phyloP scores from a whole-genome alignment of 2,888 invertebrate species.

The Diarsia mendica region DNA sequence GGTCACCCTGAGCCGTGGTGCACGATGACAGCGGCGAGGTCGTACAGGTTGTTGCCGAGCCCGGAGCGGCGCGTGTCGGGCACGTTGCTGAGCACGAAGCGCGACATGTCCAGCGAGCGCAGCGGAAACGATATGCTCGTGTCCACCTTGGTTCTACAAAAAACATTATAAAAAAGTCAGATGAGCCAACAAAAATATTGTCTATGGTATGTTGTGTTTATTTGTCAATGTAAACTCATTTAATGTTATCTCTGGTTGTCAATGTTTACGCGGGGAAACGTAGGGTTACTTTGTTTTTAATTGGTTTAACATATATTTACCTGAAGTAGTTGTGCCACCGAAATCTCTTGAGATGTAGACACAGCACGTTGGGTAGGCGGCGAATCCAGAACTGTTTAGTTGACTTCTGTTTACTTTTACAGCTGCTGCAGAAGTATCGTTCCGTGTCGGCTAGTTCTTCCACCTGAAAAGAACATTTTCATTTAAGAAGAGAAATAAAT shows the following conservation, averaged over 20 bases:
- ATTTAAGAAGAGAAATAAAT: not conserved
- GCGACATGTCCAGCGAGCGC: conserved; percentile 94
- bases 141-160: conserved; percentile 93
- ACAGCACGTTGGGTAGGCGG: conserved; percentile 94
- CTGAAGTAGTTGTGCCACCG: conserved; percentile 95
- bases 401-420: conserved; percentile 95
- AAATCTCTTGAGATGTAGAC: conserved; percentile 95
- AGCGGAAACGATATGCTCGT: conserved; percentile 94
- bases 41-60: conserved; percentile 92
- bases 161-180: not conserved
- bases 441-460: conserved; percentile 96
- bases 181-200: not conserved
- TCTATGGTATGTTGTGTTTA: not conserved
- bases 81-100: conserved; percentile 92
- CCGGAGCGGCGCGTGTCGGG: conserved; percentile 92
- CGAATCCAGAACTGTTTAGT: conserved; percentile 96
- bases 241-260: not conserved
- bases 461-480: conserved; percentile 82
- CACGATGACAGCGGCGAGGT: conserved; percentile 95
- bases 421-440: conserved; percentile 95
- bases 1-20: conserved; percentile 94
- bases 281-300: not conserved
- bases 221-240: not conserved
- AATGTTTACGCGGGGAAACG: not conserved
- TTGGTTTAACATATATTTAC: conserved; percentile 68